Evolutionary conservation across 2,113 vertebrate species (phyloP).

Genomic region (Neoarius graeffei): DNA sequence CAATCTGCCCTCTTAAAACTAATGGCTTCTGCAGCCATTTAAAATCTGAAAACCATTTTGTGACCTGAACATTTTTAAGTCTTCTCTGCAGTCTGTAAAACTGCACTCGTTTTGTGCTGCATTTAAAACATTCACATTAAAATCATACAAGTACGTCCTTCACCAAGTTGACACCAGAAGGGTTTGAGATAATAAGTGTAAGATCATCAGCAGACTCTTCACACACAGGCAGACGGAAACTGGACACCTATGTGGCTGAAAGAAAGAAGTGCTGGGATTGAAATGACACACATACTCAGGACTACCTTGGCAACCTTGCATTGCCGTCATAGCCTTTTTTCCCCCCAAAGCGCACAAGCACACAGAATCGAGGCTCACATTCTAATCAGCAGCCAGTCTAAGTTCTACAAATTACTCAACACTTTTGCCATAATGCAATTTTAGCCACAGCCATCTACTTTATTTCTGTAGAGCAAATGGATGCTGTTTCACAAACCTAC

Average conservation of each 20-base stretch:
- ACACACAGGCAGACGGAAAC: constrained; percentile 2
- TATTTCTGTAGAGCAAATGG: constrained; percentile 13
- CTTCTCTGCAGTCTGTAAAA: background rate
- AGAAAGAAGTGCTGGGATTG: constrained; percentile 5
- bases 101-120: background rate
- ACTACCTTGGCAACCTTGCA: constrained; percentile 15
- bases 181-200: background rate
- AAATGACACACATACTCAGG: constrained; percentile 27
- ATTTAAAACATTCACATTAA: background rate
- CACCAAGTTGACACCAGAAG: background rate
- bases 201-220: constrained; percentile 3
- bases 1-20: background rate
- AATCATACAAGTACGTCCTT: background rate
- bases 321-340: background rate
- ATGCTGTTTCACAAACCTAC: constrained; percentile 9
- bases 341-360: background rate
- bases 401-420: background rate
- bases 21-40: background rate
- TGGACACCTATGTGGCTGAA: constrained; percentile 6
- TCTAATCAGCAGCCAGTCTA: background rate
- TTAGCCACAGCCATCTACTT: background rate
- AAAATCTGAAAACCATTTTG: background rate
- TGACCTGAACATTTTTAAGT: constrained; percentile 1
- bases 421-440: constrained; percentile 1
- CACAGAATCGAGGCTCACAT: background rate